A percentile compares a stretch with the other conserved stretches of the same genome.
phyloP scores from a whole-genome alignment of 2,888 invertebrate species.

The Drosophila nigritarsus region DNA sequence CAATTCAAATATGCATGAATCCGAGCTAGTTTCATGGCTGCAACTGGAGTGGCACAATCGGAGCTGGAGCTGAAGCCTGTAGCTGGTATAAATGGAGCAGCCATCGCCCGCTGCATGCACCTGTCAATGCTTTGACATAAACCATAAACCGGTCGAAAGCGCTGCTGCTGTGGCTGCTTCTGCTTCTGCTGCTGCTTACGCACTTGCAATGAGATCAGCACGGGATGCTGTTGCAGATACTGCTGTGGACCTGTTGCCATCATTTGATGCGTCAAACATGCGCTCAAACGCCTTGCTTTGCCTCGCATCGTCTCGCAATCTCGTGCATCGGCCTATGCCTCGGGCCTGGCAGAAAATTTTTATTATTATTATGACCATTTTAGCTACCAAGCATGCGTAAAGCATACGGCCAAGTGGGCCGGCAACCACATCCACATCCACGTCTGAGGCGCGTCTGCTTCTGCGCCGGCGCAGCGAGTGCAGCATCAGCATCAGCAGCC shows the following conservation, averaged over 20 bases:
- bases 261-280: constrained; percentile 78
- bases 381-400: constrained; percentile 78
- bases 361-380: constrained; percentile 80
- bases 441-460: constrained; percentile 60
- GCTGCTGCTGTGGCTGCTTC: constrained; percentile 1
- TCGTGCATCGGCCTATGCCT: constrained; percentile 26
- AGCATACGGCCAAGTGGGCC: constrained; percentile 68
- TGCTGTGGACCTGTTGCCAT: constrained; percentile 65
- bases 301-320: constrained; percentile 2
- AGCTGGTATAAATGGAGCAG: constrained; percentile 72
- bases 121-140: constrained; percentile 81
- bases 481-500: constrained; percentile 44
- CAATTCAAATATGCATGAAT: constrained; percentile 60
- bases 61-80: constrained; percentile 3
- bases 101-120: constrained; percentile 63
- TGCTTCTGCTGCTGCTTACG: constrained; percentile 67
- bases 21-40: constrained; percentile 43
- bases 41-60: constrained; percentile 15
- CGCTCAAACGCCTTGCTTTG: constrained; percentile 71
- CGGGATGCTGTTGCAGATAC: constrained; percentile 50
- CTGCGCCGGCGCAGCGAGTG: constrained; percentile 16
- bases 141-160: constrained; percentile 72
- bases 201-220: constrained; percentile 66
- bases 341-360: constrained; percentile 70
- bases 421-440: constrained; percentile 24